Conservation (phyloP, 2,797 vertebrate species). For the Hoplostethus atlanticus region DNA sequence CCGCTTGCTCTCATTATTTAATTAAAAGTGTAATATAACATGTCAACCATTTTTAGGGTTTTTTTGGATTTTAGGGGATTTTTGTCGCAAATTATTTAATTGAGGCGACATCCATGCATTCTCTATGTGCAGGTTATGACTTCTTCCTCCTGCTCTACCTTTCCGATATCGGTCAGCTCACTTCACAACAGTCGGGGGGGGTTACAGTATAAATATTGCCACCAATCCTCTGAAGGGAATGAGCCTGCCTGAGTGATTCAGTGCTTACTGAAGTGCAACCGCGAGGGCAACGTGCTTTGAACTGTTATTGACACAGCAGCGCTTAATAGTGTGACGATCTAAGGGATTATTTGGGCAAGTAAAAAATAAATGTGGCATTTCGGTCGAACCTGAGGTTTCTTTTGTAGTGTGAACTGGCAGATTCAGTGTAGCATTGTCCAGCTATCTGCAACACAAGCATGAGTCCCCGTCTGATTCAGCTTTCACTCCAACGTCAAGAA, state of each 20-base stretch:
- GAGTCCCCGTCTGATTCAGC: no score
- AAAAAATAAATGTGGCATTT: neutral
- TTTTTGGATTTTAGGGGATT: constrained; percentile 1
- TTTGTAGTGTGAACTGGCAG: neutral
- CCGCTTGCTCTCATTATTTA: constrained; percentile 50
- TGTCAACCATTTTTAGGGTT: neutral
- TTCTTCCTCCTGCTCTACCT: constrained; percentile 17
- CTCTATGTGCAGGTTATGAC: neutral
- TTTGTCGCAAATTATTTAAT: constrained; percentile 35
- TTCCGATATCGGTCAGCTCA: neutral
- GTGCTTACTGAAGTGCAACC: constrained; percentile 1
- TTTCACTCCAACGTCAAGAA: neutral
- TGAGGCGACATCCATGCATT: constrained; percentile 7
- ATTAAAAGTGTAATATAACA: constrained; percentile 50
- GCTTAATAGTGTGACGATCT: constrained; percentile 9
- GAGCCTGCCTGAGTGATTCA: constrained; percentile 5
- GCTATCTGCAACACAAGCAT: no score
- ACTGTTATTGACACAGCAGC: constrained; percentile 3
- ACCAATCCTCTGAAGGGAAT: neutral
- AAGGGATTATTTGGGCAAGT: constrained; percentile 24
- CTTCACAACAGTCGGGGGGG: neutral
- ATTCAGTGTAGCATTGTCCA: no score
- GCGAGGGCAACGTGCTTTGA: constrained; percentile 3
- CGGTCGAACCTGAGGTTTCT: neutral
- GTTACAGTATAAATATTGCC: neutral